Percentiles rank a stretch among this genome's conserved stretches.
phyloP scores from a whole-genome alignment of 2,888 invertebrate genomes.

The Tubulanus polymorphus region DNA sequence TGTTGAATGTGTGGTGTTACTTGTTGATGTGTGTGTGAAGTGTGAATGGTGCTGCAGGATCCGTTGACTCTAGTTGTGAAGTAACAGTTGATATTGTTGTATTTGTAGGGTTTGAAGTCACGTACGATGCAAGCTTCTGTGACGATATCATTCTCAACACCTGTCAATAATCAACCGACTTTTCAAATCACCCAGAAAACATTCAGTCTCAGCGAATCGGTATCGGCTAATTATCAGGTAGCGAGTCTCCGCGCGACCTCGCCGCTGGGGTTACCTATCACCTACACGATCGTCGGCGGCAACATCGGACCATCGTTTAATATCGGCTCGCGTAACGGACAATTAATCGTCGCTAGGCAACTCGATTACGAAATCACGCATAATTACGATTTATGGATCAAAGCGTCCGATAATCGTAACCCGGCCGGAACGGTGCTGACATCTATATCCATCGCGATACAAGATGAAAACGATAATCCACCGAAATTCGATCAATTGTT shows the following conservation, averaged over 20 bases:
- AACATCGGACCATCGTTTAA: constrained; percentile 21
- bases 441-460: constrained; percentile 18
- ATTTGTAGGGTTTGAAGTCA: no score
- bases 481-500: constrained; percentile 25
- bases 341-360: constrained; percentile 24
- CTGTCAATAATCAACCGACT: no score
- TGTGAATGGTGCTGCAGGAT: no score
- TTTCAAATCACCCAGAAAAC: background rate
- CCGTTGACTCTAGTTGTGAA: no score
- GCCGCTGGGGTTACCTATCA: constrained; percentile 5
- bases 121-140: no score
- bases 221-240: constrained; percentile 1
- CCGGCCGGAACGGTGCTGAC: background rate
- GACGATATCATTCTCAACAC: no score
- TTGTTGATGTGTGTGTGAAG: no score
- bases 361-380: constrained; percentile 37
- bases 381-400: constrained; percentile 35
- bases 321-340: constrained; percentile 27
- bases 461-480: constrained; percentile 22
- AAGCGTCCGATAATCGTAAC: constrained; percentile 26
- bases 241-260: background rate
- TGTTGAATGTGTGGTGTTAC: no score
- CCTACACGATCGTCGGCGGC: background rate
- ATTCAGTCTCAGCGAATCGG: background rate
- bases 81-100: no score